phyloP scores from a whole-genome alignment of 1,140 invertebrate species.

The Pygmarrhopalites habei region DNA sequence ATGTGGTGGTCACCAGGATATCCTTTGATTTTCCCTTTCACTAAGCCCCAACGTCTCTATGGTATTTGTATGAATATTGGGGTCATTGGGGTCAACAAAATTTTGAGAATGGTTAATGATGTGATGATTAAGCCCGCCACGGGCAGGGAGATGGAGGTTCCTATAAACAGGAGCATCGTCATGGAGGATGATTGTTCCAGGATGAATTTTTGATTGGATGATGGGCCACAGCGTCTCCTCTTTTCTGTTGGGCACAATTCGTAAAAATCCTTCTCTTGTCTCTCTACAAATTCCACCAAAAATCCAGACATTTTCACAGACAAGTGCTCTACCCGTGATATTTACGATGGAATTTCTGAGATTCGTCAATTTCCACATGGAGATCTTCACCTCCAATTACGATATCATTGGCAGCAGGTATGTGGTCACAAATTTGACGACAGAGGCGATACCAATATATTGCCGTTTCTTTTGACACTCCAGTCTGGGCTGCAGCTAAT shows the following conservation, averaged over 20 bases:
- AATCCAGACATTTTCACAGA: constrained; percentile 22
- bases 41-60: too few species aligned
- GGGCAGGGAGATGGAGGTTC: background rate
- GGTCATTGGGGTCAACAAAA: too few species aligned
- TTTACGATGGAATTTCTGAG: too few species aligned
- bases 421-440: too few species aligned
- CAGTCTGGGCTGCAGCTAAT: constrained; percentile 12
- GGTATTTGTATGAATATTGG: too few species aligned
- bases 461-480: constrained; percentile 4
- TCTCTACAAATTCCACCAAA: constrained; percentile 29
- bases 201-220: constrained; percentile 10
- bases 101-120: too few species aligned
- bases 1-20: constrained; percentile 13
- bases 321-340: too few species aligned
- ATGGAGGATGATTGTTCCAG: background rate
- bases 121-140: constrained; percentile 12
- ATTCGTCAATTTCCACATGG: too few species aligned
- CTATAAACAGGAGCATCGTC: constrained; percentile 14
- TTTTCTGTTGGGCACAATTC: constrained; percentile 9
- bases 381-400: constrained; percentile 21
- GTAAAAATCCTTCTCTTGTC: constrained; percentile 17
- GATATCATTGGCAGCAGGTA: background rate
- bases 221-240: constrained; percentile 10
- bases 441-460: too few species aligned
- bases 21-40: too few species aligned